Evolutionary conservation across 2,888 invertebrate species (phyloP), one percentile per base, ranked within the genome.

Genomic region (Aleiodes leptofemur): DNA sequence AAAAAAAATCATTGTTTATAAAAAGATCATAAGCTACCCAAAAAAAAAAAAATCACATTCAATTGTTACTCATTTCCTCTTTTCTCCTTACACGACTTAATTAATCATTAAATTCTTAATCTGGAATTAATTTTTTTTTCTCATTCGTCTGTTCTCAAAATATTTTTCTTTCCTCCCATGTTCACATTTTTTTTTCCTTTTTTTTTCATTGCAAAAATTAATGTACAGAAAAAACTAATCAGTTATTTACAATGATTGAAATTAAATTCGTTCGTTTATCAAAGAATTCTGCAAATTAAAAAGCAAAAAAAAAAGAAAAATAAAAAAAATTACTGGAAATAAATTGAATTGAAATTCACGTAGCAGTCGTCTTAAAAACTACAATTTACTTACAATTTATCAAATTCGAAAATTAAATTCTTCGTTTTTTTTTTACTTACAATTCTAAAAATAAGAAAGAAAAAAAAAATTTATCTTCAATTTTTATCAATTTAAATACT

Each of bases 341-440:
- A 64, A 48, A 64, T 48, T 48, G 64, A 64, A 64, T 23, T 23
- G 13, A 16, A 64, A 61, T 38, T 43, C 43, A 43, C 48, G 64
- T 48, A 11, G 29, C 61, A 61, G 61, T 61, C 43, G 43, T 43
- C 43, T 61, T 38, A 61, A 61, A 9, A 59, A 34, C 38, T 61
- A 43, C 43, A 53, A 38, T 23, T 64, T 64, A 43, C 64, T 64
- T 64, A 64, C 64, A 43, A 64, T 43, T 64, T 64, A 64, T 43
- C 23, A 23, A 43, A 14, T 16, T 43, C 43, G 23, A 23, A 43
- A 64, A 16, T 9, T 23, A 64, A 64, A 64, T 50, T 76, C 72
- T 57, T 69, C 23, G 61, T 69, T 70, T 76, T 64, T 69, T 70
- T 76, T 64, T 53, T 66, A 29, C 50, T 72, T 74, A 29, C 53